Evolutionary conservation across 2,113 vertebrate species (phyloP).

Genomic region (Acanthisitta chloris): DNA sequence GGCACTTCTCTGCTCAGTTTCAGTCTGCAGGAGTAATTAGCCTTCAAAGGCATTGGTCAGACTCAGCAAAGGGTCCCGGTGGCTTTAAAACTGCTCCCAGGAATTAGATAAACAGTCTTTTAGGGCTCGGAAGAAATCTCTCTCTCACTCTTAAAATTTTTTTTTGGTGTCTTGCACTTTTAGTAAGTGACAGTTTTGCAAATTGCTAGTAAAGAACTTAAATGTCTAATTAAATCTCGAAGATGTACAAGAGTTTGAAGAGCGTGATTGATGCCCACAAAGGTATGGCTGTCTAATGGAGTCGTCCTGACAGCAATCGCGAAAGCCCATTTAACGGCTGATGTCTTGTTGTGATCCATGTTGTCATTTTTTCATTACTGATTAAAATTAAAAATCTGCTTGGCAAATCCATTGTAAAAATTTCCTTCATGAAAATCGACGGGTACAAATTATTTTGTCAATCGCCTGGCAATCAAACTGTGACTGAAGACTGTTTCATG

Average conservation of each 20-base stretch:
- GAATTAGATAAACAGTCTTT: background rate
- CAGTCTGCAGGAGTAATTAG: background rate
- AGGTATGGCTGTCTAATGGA: constrained; percentile 88
- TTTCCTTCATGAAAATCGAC: constrained; percentile 85
- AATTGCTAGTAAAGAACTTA: constrained; percentile 81
- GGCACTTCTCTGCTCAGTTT: background rate
- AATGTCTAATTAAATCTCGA: constrained; percentile 83
- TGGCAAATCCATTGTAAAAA: constrained; percentile 89
- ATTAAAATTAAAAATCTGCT: constrained; percentile 97
- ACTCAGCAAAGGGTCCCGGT: background rate
- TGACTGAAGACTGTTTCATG: constrained; percentile 72
- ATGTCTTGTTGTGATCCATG: constrained; percentile 99
- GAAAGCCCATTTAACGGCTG: constrained; percentile 89
- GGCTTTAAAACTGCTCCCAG: background rate
- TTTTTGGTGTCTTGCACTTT: constrained; percentile 70
- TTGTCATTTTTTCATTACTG: constrained; percentile 98
- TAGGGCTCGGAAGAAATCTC: background rate
- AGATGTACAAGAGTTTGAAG: constrained; percentile 78
- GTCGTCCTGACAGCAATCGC: constrained; percentile 90
- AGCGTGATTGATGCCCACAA: constrained; percentile 93
- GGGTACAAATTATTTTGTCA: constrained; percentile 99
- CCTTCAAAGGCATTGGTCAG: background rate
- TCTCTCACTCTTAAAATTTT: background rate
- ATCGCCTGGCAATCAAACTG: constrained; percentile 84
- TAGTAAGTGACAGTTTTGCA: constrained; percentile 81